These are phyloP conservation scores for Phytoseiulus persimilis DNA, from an alignment of 2,888 invertebrate species.

Conservation along the genomic window DNA sequence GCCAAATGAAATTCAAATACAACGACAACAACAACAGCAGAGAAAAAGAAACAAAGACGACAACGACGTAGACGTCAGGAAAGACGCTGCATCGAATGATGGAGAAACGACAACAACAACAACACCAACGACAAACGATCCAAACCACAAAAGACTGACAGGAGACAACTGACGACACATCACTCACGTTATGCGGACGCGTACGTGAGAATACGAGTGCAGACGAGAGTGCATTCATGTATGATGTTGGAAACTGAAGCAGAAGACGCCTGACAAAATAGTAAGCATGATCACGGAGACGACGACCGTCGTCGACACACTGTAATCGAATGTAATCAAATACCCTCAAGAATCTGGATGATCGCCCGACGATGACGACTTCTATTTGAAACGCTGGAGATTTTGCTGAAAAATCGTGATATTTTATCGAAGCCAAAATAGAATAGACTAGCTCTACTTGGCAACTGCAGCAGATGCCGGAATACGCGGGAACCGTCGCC, in stretches of 20 bases:
- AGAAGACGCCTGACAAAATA: slow-evolving; percentile 8
- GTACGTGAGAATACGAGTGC: not conserved
- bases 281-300: not conserved
- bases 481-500: not conserved
- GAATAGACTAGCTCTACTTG: not conserved
- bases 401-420: slow-evolving; percentile 22
- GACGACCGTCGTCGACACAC: not conserved
- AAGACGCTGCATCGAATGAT: not conserved
- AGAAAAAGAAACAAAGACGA: not conserved
- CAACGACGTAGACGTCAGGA: not conserved
- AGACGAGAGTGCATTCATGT: not conserved
- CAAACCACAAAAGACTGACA: slow-evolving; percentile 10
- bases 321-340: not conserved
- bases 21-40: not conserved
- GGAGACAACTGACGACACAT: slow-evolving; percentile 36
- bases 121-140: not conserved
- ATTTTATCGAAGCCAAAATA: slow-evolving; percentile 38
- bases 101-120: not conserved
- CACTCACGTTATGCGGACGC: not conserved
- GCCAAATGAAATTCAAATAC: not conserved
- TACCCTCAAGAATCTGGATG: not conserved
- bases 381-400: slow-evolving; percentile 25
- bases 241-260: not conserved
- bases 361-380: not conserved
- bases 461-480: not conserved